Base-by-base conservation (phyloP, 2,113 vertebrate genomes). In the Colius striatus region DNA sequence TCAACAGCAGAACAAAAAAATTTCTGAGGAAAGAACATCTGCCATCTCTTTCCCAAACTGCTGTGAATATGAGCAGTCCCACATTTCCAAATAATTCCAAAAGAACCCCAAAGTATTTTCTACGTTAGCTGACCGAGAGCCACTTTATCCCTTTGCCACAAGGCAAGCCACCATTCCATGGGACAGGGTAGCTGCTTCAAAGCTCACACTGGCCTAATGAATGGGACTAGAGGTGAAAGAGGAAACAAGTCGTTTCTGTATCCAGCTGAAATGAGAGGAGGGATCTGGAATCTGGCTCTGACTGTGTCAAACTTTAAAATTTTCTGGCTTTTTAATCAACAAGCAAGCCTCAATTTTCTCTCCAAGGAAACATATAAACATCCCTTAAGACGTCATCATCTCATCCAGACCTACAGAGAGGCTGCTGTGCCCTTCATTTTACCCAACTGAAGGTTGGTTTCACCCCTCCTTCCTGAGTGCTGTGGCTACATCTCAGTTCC, bases 191-290 rank as follows among this genome's bases (percentile, higher is more conserved):
- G 78, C 76, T 75, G 41, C 41, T 95, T 61, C 73, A 92, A 89
- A 91, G 74, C 66, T 89, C 92, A 74, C 70, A 34, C 10, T 38
- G 77, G 53, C 70, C 55, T 48, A 74, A 0, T 47, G 67, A 93
- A 91, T 6, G 87, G 79, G 14, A 66, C 67, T 84, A 80, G 51
- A 85, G 92, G 30, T 43, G 13, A 88, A 92, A 92, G 60, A 94
- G 45, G 70, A 92, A 89, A 75, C 53, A 80, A 93, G 81, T 68
- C 0, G 1, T 73, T 92, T 89, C 61, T 84, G n/a, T 61, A 84
- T 84, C 91, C 91, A 89, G 87, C 23, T 92, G 81, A 91, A 95
- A 92, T 75, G 54, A 96, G 89, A 92, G 66, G 19, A 95, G 58
- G 92, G 91, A 96, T 84, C 20, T 92, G 66, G 53, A 94, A 91